Evolutionary conservation across 2,888 invertebrate species (phyloP), one percentile per base, ranked within the genome.

Genomic region (Coronaproctus castanopsis): DNA sequence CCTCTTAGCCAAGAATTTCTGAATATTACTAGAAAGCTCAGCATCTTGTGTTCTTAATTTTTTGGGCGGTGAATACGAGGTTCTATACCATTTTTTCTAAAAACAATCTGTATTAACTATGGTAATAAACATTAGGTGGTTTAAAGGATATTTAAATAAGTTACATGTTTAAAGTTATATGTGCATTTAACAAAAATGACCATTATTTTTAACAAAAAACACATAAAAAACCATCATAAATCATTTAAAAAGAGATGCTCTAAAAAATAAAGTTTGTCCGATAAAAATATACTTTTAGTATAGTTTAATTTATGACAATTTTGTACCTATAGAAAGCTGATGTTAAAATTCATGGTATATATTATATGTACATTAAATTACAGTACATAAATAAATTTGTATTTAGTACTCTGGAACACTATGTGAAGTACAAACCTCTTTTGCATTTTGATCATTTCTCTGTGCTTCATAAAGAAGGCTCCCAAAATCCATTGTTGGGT

Each of bases 21-120:
- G 83, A 57, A 91, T 84, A 66, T 87, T 87, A 1, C 77, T 79
- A 0, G 88, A 87, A 5, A 90, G 74, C 62, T 69, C 67, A 51
- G 63, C 65, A 23, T 64, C 73, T 75, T 66, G 77, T n/a, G n/a
- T n/a, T 77, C 59, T 61, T 79, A 83, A 81, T 68, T 87, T 89
- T 69, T 87, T 87, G 0, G 88, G 87, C 1, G 89, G 85, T 63
- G 83, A 79, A 69, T 85, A 88, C 65, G 83, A 82, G 1, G 87
- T 84, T 67, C 80, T 83, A 68, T 88, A 89, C 68, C 78, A 87
- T 65, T 77, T 75, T 36, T 73, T 70, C 75, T 60, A 8, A 36
- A 22, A 18, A 20, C n/a, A n/a, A n/a, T n/a, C n/a, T n/a, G n/a
- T n/a, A n/a, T n/a, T n/a, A n/a, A n/a, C n/a, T n/a, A n/a, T n/a